Evolutionary conservation across 2,797 vertebrate genomes (phyloP), one percentile per base, ranked within the genome.

Genomic region (Alca torda): DNA sequence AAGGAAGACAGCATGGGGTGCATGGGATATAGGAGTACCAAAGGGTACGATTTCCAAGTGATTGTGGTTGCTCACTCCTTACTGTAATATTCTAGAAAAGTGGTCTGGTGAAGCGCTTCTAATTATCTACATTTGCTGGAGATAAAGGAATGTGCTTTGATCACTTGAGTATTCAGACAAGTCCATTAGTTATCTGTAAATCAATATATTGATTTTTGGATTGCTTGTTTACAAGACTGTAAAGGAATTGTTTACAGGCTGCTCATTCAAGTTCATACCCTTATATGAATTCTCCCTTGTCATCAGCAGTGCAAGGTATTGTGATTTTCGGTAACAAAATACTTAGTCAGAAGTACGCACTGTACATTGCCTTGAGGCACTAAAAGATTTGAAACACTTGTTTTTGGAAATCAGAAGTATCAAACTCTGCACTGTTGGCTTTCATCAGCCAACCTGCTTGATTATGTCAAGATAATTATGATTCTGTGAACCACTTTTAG

Each of bases 161-260:
- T 87, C 51, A 82, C 37, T 54, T 93, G n/a, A 60, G 26, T 13
- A 39, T 81, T 35, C 60, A 77, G 83, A 89, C 53, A 95, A 67
- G 85, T 89, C 13, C 50, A 61, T 95, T 84, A 87, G 35, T 96
- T 96, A 60, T 86, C 85, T 94, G 64, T 93, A 92, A 92, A 70
- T 85, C 78, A 70, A 67, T 93, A 69, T 77, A 95, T 92, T 90
- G 78, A 87, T 92, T 94, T 96, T 84, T 54, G 13, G 64, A 95
- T 95, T 94, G 50, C 53, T 97, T 95, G 73, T 90, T 95, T 91
- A 61, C 90, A 94, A 75, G 51, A 45, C 48, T 70, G 12, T 59
- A 79, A 90, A 76, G 25, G 33, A 70, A 81, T 90, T 77, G 13
- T 79, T 90, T 88, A 33, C 68, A 80, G 25, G n/a, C 31, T 65